Evolutionary conservation across 1,140 invertebrate species (phyloP), one percentile per base, ranked within the genome.

Genomic region (Coenobita brevimanus): DNA sequence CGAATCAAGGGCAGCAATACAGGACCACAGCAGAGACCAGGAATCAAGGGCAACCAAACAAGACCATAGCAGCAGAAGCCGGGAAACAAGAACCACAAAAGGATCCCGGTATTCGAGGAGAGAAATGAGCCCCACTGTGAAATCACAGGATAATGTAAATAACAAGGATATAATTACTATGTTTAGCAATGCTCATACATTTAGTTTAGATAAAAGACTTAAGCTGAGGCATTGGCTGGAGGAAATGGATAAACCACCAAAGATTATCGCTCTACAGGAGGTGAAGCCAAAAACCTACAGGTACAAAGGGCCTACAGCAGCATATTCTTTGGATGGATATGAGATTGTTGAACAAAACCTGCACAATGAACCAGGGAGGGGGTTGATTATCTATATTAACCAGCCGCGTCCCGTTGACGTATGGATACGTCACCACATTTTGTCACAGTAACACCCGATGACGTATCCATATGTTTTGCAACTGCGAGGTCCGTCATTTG

Each of bases 231-330:
- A 50, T n/a, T 46, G 43, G 46, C 33, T 79, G 3, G 43, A 79
- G 17, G 41, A 79, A 50, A 57, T 57, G 50, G 50, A 46, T 15
- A 57, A 54, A 54, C 1, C 0, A 3, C 41, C 75, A 50, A 0
- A n/a, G 15, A 50, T 79, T 10, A 50, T 79, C 43, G 75, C 75
- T n/a, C n/a, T 79, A 79, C 41, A 79, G n/a, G 75, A 79, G n/a
- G 75, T 79, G 3, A 79, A 79, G 43, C 75, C 75, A 79, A 54
- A 50, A 17, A 46, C 43, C 50, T 50, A 8, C 21, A 79, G 50
- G n/a, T 79, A 50, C 50, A 21, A 79, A 1, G 50, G 75, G 50
- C 21, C 0, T 1, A 62, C 30, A 24, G 80, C 50, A 1, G 80
- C 75, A 75, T 82, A 82, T 33, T 0, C 1, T 75, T 2, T 82